A percentile compares a stretch with the other conserved stretches of the same genome.
Evolutionary conservation across 2,113 vertebrate species (phyloP).

Genomic region (Sapayoa aenigma): DNA sequence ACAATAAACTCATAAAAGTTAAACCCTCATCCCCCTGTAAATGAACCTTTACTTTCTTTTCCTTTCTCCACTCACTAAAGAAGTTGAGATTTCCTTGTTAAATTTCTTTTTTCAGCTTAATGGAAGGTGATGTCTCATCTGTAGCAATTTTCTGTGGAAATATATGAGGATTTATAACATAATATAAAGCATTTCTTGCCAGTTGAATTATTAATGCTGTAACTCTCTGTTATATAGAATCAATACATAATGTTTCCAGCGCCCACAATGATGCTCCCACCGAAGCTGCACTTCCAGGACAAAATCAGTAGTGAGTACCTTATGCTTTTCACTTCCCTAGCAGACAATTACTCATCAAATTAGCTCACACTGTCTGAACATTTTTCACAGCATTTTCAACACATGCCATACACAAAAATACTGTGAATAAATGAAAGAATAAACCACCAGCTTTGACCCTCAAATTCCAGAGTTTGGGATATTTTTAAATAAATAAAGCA

Average conservation of each 20-base stretch:
- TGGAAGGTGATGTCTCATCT: conserved; percentile 31
- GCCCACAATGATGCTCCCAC: neutral
- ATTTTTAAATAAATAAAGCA: neutral
- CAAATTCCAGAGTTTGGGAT: neutral
- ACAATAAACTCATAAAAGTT: neutral
- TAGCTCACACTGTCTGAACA: neutral
- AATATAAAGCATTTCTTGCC: neutral
- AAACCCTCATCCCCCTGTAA: neutral
- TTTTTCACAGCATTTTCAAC: neutral
- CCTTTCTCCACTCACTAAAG: neutral
- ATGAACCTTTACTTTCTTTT: neutral
- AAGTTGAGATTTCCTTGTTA: neutral
- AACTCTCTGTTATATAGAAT: neutral
- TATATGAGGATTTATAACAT: neutral
- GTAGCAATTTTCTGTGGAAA: neutral
- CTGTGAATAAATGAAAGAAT: neutral
- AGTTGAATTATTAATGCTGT: conserved; percentile 33
- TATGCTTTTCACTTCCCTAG: neutral
- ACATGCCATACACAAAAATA: neutral
- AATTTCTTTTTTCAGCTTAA: neutral
- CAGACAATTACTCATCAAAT: neutral
- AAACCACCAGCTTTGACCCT: neutral
- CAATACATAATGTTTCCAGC: neutral
- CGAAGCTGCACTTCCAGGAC: neutral
- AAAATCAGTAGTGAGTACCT: neutral